Conservation (phyloP, 2,888 invertebrate species). For the Sinelater perroti region DNA sequence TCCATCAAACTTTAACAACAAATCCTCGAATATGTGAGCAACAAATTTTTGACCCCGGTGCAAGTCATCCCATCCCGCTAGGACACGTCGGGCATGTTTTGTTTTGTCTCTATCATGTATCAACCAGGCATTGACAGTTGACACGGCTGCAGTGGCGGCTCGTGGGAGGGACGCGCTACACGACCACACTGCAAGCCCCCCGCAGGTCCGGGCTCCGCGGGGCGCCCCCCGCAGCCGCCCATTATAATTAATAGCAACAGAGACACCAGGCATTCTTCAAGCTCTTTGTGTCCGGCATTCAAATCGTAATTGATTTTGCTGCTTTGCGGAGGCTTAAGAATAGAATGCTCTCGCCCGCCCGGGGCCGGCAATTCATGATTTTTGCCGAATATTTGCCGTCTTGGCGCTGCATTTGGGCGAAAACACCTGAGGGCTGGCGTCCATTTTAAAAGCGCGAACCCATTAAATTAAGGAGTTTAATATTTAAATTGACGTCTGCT, state of each 20-base stretch:
- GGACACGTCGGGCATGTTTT: conserved; percentile 30
- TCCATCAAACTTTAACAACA: conserved; percentile 8
- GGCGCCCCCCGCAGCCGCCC: conserved; percentile 35
- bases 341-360: not conserved
- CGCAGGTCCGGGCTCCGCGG: conserved; percentile 34
- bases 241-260: conserved; percentile 41
- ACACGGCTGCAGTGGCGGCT: conserved; percentile 42
- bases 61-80: conserved; percentile 35
- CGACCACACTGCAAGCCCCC: conserved; percentile 40
- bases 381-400: not conserved
- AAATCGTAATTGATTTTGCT: conserved; percentile 36
- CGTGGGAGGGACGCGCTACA: conserved; percentile 33
- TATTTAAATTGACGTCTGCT: conserved; percentile 36
- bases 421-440: conserved; percentile 9
- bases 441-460: conserved; percentile 26
- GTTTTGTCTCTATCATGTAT: conserved; percentile 43
- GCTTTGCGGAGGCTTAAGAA: not conserved
- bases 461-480: conserved; percentile 33
- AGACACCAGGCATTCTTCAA: conserved; percentile 37
- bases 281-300: conserved; percentile 32
- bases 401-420: conserved; percentile 14
- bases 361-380: not conserved
- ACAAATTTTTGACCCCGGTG: conserved; percentile 24
- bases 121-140: conserved; percentile 42
- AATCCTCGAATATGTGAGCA: conserved; percentile 28